A percentile compares a stretch with the other conserved stretches of the same genome.
Evolutionary conservation across 1,140 invertebrate genomes (phyloP).

Genomic region (Drosophila mauritiana): DNA sequence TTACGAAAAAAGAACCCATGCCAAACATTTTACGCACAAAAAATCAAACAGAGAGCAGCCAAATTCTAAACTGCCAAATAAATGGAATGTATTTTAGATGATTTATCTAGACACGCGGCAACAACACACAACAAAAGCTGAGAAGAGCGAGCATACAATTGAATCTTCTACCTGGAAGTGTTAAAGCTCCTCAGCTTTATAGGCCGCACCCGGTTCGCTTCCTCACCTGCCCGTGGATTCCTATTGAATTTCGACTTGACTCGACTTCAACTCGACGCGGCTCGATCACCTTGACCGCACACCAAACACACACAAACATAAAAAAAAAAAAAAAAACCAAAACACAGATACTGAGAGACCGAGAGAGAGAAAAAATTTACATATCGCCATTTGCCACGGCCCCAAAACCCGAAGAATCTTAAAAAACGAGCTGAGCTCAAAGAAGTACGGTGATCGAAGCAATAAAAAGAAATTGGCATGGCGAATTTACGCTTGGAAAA

Average conservation of each 20-base stretch:
- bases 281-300: constrained; percentile 73
- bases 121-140: constrained; percentile 23
- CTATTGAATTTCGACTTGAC: constrained; percentile 38
- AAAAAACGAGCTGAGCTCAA: constrained; percentile 11
- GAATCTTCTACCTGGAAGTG: constrained; percentile 76
- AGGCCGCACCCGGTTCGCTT: constrained; percentile 43
- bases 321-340: constrained; percentile 6
- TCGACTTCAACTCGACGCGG: constrained; percentile 28
- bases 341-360: constrained; percentile 3
- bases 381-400: constrained; percentile 41
- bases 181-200: constrained; percentile 41
- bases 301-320: constrained; percentile 3
- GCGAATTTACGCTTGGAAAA: constrained; percentile 10
- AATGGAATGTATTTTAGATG: constrained; percentile 63
- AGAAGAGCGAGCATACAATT: constrained; percentile 41
- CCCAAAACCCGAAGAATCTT: constrained; percentile 8
- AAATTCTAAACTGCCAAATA: constrained; percentile 73
- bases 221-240: constrained; percentile 41
- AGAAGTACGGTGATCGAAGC: constrained; percentile 14
- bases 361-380: constrained; percentile 47
- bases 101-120: constrained; percentile 63
- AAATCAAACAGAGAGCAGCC: constrained; percentile 35
- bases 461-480: constrained; percentile 37
- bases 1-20: constrained; percentile 19
- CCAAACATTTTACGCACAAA: constrained; percentile 59